A percentile compares a stretch with the other conserved stretches of the same genome.
Conservation (phyloP, 2,888 invertebrate genomes). For the Helobdella robusta region DNA sequence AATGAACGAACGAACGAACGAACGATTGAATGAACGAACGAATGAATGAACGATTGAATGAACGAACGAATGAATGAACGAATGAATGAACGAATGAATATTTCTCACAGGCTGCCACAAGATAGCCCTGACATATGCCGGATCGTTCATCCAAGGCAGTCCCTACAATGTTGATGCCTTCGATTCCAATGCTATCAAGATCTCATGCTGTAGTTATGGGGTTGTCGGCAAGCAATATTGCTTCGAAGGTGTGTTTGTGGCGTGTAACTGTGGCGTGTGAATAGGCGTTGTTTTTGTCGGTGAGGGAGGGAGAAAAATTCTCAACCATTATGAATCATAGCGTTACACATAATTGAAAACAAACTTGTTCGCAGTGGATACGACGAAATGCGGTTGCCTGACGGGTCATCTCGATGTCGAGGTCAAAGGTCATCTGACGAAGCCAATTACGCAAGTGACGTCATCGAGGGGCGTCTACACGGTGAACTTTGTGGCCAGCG, state of each 20-base stretch:
- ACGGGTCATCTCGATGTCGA: slow-evolving; percentile 31
- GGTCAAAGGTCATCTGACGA: slow-evolving; percentile 29
- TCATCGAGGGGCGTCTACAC: slow-evolving; percentile 59
- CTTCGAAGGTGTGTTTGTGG: slow-evolving; percentile 32
- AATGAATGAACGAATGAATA: too few relatives aligned
- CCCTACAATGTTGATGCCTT: slow-evolving; percentile 72
- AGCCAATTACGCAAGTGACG: slow-evolving; percentile 54
- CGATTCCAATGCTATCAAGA: slow-evolving; percentile 62
- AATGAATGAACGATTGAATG: too few relatives aligned
- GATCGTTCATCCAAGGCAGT: slow-evolving; percentile 55
- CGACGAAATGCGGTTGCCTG: slow-evolving; percentile 69
- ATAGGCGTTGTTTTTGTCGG: background rate
- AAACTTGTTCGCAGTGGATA: slow-evolving; percentile 67
- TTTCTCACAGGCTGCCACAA: slow-evolving; percentile 28
- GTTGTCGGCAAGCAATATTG: slow-evolving; percentile 28
- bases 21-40: too few relatives aligned
- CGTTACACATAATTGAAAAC: slow-evolving; percentile 91
- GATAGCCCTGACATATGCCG: slow-evolving; percentile 31
- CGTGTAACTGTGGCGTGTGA: background rate
- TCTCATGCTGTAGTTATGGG: slow-evolving; percentile 46
- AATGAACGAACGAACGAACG: too few relatives aligned
- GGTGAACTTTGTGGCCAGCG: slow-evolving; percentile 31
- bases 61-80: too few relatives aligned
- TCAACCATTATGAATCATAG: slow-evolving; percentile 61
- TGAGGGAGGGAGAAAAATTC: background rate